A percentile compares a stretch with the other conserved stretches of the same genome.
These are phyloP conservation scores for Malurus cyaneus DNA, from an alignment of 2,113 vertebrate genomes.

Conservation along the genomic window DNA sequence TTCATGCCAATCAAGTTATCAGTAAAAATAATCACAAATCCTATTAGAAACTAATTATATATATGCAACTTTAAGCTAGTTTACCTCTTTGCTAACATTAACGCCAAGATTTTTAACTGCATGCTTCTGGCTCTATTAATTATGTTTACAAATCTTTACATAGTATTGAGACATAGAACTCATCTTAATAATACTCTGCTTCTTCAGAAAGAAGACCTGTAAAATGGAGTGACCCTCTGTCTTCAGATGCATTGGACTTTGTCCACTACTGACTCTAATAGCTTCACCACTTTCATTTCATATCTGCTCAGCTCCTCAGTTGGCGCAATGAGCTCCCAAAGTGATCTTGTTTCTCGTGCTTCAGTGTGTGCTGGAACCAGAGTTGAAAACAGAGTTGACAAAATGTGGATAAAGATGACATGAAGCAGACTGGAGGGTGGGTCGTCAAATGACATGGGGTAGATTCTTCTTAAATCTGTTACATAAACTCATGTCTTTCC, in stretches of 20 bases:
- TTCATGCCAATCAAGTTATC: conserved; percentile 59
- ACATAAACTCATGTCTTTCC: neutral
- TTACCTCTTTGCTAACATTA: conserved; percentile 40
- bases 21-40: conserved; percentile 61
- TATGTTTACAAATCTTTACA: neutral
- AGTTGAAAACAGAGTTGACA: neutral
- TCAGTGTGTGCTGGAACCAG: neutral
- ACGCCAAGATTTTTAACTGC: conserved; percentile 18
- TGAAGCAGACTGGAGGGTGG: neutral
- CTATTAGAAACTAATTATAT: conserved; percentile 54
- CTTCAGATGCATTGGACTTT: neutral
- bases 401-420: neutral
- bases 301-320: neutral
- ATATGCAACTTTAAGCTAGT: conserved; percentile 15
- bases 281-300: neutral
- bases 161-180: neutral
- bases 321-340: neutral
- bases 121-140: conserved; percentile 22
- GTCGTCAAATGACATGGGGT: neutral
- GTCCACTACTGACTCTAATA: neutral
- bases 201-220: neutral
- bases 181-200: neutral
- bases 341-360: neutral
- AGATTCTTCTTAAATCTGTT: neutral
- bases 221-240: neutral